Percentiles rank a stretch among this genome's conserved stretches.
Conservation (phyloP, 1,140 invertebrate species). For the Penaeus indicus region DNA sequence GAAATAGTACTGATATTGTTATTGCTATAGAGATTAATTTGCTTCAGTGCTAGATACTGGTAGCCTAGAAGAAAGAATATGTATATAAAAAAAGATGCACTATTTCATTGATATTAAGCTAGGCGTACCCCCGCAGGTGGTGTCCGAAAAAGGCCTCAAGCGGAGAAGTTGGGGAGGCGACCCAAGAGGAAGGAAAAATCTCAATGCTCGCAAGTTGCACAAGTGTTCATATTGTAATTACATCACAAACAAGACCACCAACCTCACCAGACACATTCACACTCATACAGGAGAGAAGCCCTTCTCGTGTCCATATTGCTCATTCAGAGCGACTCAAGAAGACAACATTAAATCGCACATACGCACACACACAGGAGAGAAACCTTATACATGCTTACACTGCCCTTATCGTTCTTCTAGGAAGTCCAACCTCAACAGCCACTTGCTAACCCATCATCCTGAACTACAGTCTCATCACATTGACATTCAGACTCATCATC, state of each 20-base stretch:
- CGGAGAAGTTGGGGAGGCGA: not conserved
- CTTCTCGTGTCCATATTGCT: constrained; percentile 23
- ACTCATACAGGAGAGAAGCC: constrained; percentile 34
- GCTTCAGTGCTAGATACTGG: too few relatives aligned
- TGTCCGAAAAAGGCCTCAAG: constrained; percentile 8
- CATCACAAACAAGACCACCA: constrained; percentile 11
- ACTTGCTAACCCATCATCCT: not conserved
- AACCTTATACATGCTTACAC: not conserved
- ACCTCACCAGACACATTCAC: constrained; percentile 14
- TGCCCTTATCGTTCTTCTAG: constrained; percentile 9
- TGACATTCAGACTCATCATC: too few relatives aligned
- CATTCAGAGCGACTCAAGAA: constrained; percentile 23
- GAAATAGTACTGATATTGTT: too few relatives aligned
- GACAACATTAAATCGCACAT: constrained; percentile 31
- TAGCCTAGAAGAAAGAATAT: too few relatives aligned
- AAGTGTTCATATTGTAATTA: constrained; percentile 16
- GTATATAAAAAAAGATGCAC: too few relatives aligned
- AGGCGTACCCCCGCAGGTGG: constrained; percentile 13
- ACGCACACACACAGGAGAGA: constrained; percentile 30
- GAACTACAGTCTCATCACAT: not conserved
- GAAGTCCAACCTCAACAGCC: constrained; percentile 10
- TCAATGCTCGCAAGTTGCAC: constrained; percentile 18
- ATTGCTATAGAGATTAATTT: too few relatives aligned
- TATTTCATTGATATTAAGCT: not conserved
- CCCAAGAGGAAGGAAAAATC: not conserved